Evolutionary conservation across 2,797 vertebrate genomes (phyloP), one percentile per base, ranked within the genome.

Genomic region (Sardinella longiceps): DNA sequence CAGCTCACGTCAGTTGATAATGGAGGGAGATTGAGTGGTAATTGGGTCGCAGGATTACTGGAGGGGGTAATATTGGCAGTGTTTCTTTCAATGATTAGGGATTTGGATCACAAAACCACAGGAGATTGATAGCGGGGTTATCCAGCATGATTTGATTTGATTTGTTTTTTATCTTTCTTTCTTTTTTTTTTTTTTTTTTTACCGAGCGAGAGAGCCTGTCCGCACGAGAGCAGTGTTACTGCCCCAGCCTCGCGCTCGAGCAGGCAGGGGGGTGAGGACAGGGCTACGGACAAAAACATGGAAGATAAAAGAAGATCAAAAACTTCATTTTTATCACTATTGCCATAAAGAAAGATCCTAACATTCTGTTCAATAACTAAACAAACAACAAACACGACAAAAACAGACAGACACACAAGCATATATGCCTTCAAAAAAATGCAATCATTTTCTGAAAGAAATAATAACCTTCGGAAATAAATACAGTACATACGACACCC

Each of bases 181-280:
- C 63, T 37, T 5, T 80, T 91, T 50, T 14, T 20, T 37, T 80
- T 53, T 25, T 66, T 77, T 56, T 37, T 5, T 80, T 91, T 91
- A 91, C 91, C 90, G 86, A 87, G 90, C 88, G 85, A 91, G 88
- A 86, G 91, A 91, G 87, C 85, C 74, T 80, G 88, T 88, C 87
- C 90, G 90, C 83, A 85, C 84, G 84, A 87, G 85, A 77, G 83
- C 82, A 81, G 82, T 81, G 82, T 82, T 88, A 87, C 48, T 56
- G 81, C 85, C 88, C 88, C 90, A 90, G 53, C 86, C 88, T 63
- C 51, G 83, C 84, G 87, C 86, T 30, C 82, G 85, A 63, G 81
- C 51, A 63, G 87, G 84, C 85, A 90, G 84, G 4, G 88, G 89
- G 30, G 87, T 88, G 39, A 89, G 87, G 53, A 85, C 81, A 83